Evolutionary conservation across 1,140 invertebrate species (phyloP), one percentile per base, ranked within the genome.

Genomic region (Brachionus rotundiformis): DNA sequence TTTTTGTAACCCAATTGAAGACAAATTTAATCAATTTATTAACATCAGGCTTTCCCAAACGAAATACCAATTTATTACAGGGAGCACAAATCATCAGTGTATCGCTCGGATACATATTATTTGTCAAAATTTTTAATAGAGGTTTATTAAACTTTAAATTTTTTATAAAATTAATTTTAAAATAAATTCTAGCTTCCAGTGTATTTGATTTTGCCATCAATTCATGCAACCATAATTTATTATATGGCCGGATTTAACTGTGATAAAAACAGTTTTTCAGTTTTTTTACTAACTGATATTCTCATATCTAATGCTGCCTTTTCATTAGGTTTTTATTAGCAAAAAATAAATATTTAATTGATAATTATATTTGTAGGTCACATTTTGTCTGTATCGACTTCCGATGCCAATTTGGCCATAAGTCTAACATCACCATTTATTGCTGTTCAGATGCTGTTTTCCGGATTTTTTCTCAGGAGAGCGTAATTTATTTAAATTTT

Each of bases 41-140:
- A 75, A 44, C 13, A 3, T 39, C 0, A 79, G 76, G 49, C 41
- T 19, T 80, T 81, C 44, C 79, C 79, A n/a, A n/a, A 27, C 23
- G 79, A 68, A n/a, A 36, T 81, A 68, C 79, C 79, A 10, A 63
- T 81, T 31, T 81, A 65, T 71, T 23, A 23, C 1, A 13, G 79
- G 0, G 79, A 81, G 27, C 31, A 68, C 31, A 44, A 29, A 8
- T 1, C 54, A 0, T 65, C 54, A 16, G 79, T 81, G 0, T 81
- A 81, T 81, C 8, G 79, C n/a, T 65, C 79, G 8, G 79, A 63
- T 31, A 81, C 61, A 19, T 81, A 81, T 11, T 81, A 81, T 65
- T 23, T 81, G 4, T 44, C 79, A 7, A 81, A 81, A 65, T 16
- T 81, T 16, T 29, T 81, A 19, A 6, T 81, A 19, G 61, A 80